A percentile compares a stretch with the other conserved stretches of the same genome.
These are phyloP conservation scores for Numenius phaeopus DNA, from an alignment of 2,797 vertebrate species.

Conservation along the genomic window DNA sequence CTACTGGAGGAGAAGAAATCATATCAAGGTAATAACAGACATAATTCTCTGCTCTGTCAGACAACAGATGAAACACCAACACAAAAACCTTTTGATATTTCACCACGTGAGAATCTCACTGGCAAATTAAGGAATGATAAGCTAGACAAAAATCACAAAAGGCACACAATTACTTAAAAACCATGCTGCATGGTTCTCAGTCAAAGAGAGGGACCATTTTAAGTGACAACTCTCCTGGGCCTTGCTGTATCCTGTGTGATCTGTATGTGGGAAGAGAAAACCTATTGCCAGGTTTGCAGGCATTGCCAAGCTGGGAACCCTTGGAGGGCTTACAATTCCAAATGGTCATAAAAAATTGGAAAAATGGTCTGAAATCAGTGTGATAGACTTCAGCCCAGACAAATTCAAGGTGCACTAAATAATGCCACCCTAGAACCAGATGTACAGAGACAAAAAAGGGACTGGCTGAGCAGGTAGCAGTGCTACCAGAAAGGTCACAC, in stretches of 20 bases:
- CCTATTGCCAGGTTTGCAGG: background rate
- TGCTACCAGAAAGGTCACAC: background rate
- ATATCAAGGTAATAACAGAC: background rate
- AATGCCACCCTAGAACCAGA: background rate
- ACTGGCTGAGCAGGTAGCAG: background rate
- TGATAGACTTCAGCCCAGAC: accelerated
- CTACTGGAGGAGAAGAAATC: background rate
- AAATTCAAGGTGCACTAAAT: background rate
- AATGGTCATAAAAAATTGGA: background rate
- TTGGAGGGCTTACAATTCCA: background rate
- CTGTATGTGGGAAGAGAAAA: background rate
- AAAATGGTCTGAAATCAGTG: background rate
- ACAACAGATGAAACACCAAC: background rate
- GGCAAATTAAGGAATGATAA: background rate
- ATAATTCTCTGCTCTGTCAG: background rate
- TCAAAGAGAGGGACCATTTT: background rate
- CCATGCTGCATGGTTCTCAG: background rate
- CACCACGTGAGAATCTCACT: background rate
- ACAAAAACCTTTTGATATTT: background rate
- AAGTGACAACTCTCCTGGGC: background rate
- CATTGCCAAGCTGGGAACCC: background rate
- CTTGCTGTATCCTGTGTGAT: background rate
- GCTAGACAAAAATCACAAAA: background rate
- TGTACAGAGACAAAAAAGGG: background rate
- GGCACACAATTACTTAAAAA: background rate